phyloP scores from a whole-genome alignment of 2,797 vertebrate genomes.

The Petrocephalus sullivani region DNA sequence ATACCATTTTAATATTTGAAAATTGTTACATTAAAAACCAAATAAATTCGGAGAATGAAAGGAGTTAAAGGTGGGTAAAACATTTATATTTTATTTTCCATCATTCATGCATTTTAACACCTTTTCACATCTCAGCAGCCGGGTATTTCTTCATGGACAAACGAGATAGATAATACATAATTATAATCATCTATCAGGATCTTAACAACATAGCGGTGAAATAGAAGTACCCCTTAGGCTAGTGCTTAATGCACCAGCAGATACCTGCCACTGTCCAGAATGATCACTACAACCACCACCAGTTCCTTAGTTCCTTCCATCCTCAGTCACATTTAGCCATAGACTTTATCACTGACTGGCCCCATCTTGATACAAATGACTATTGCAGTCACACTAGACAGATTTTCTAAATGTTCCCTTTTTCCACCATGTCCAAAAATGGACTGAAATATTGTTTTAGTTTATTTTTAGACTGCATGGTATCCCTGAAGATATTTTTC shows the following conservation, averaged over 20 bases:
- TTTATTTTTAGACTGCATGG: not conserved
- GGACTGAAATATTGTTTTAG: not conserved
- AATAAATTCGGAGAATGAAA: not conserved
- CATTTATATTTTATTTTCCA: conserved; percentile 27
- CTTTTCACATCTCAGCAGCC: not conserved
- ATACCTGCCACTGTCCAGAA: too few relatives aligned
- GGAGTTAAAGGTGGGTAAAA: conserved; percentile 24
- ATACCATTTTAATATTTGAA: not conserved
- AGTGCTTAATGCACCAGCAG: not conserved
- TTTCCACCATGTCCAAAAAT: not conserved
- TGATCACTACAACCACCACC: too few relatives aligned
- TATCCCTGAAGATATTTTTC: not conserved
- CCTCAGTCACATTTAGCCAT: not conserved
- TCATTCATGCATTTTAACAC: conserved; percentile 9
- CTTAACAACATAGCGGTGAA: not conserved
- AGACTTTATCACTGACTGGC: not conserved
- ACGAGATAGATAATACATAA: not conserved
- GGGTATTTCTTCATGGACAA: not conserved
- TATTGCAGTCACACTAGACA: not conserved
- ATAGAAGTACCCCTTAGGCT: not conserved
- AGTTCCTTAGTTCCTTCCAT: not conserved
- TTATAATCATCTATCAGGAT: not conserved
- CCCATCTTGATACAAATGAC: not conserved
- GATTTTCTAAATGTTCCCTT: not conserved
- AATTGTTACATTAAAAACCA: not conserved